Evolutionary conservation across 2,113 vertebrate genomes (phyloP), one percentile per base, ranked within the genome.

Genomic region (Cisticola juncidis): DNA sequence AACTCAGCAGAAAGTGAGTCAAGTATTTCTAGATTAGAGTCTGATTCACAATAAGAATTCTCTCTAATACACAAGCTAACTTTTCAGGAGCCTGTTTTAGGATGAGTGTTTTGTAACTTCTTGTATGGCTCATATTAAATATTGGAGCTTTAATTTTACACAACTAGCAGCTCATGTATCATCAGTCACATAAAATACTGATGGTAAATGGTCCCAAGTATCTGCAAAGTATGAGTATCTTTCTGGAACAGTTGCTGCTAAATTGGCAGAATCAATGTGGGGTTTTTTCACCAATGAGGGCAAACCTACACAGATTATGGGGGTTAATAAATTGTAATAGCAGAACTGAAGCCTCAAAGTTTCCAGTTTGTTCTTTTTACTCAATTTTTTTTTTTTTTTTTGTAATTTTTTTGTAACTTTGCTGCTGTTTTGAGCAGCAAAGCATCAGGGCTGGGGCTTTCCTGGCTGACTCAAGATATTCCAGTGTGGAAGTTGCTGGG

Each of bases 331-430:
- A 53, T 50, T 70, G 31, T 50, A 29, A 9, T 47, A 44, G 15
- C 38, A 62, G 61, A 56, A 50, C 31, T 31, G 42, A 29, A 72
- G n/a, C 77, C 17, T 71, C 29, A 4, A 19, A 35, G 44, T 51
- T 69, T 23, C 54, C 50, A 21, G 24, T 69, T 44, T 29, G 5
- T 53, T 20, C 13, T 69, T 90, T 85, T 36, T 57, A 9, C 16
- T 68, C 0, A 0, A 2, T 42, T 31, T 68, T n/a, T n/a, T n/a
- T n/a, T n/a, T 9, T 85, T 72, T 85, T 24, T 22, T 2, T 24
- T n/a, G n/a, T n/a, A n/a, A 38, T 85, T 72, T 85, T 24, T 22
- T 2, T 24, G 31, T 3, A 10, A 6, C 11, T 21, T n/a, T 45
- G n/a, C n/a, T 50, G 71, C 48, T 79, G 12, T 51, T 16, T n/a